Evolutionary conservation across 1,140 invertebrate genomes (phyloP).

Genomic region (Ceratitis capitata): DNA sequence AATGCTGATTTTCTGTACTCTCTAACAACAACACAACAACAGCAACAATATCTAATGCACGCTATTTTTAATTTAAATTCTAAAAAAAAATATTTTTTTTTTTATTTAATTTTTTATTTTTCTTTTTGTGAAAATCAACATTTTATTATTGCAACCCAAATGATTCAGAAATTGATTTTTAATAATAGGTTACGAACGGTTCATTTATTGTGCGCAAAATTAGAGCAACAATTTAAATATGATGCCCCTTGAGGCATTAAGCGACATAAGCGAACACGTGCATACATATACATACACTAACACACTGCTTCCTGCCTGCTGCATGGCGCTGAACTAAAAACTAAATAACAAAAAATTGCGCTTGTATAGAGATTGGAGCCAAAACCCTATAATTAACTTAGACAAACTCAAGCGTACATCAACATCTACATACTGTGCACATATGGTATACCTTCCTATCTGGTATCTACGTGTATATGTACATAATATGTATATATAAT

Average conservation of each 20-base stretch:
- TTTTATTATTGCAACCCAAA: neutral
- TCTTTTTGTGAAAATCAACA: neutral
- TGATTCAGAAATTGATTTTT: neutral
- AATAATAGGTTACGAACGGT: neutral
- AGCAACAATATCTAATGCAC: no score
- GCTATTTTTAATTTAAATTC: neutral
- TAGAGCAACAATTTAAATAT: conserved; percentile 1
- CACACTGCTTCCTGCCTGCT: neutral
- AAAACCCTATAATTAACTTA: conserved; percentile 15
- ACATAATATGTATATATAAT: no score
- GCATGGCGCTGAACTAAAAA: neutral
- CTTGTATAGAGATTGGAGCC: neutral
- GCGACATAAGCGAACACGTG: neutral
- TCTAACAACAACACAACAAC: no score
- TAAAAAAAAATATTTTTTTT: neutral
- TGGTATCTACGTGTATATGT: no score
- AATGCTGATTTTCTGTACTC: neutral
- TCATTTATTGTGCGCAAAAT: neutral
- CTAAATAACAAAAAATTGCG: neutral
- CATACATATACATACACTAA: neutral
- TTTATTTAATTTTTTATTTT: neutral
- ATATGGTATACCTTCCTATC: no score
- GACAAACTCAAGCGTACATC: neutral
- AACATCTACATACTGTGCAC: no score
- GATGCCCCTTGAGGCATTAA: neutral